Evolutionary conservation across 2,888 invertebrate genomes (phyloP).

Genomic region (Heliconius hortense): DNA sequence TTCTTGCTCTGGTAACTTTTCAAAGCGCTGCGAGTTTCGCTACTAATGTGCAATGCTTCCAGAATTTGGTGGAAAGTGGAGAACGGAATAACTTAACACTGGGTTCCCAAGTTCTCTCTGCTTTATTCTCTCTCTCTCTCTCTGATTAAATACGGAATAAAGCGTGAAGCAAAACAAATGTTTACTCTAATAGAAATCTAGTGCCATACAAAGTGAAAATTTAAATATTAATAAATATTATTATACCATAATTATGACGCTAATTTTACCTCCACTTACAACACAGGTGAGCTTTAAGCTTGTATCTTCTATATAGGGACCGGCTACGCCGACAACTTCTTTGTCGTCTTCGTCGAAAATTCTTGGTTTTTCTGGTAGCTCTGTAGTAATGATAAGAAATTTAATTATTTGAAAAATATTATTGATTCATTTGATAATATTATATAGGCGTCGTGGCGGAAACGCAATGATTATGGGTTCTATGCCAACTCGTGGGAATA

Average conservation of each 20-base stretch:
- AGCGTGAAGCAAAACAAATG: not conserved
- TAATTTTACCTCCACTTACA: conserved; percentile 87
- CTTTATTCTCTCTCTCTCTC: too few relatives aligned
- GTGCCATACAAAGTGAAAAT: not conserved
- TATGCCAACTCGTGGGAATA: too few relatives aligned
- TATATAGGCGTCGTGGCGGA: too few relatives aligned
- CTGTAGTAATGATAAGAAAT: conserved; percentile 74
- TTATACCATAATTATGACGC: conserved; percentile 27
- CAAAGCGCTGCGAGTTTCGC: too few relatives aligned
- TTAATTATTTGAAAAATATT: too few relatives aligned
- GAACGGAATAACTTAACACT: not conserved
- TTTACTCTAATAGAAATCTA: too few relatives aligned
- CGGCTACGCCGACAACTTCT: conserved; percentile 84
- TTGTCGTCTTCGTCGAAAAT: conserved; percentile 87
- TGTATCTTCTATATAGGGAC: conserved; percentile 88
- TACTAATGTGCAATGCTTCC: too few relatives aligned
- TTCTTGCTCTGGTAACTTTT: not conserved
- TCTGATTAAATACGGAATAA: not conserved
- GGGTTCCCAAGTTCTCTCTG: not conserved
- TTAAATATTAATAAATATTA: not conserved
- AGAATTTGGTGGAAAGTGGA: not conserved
- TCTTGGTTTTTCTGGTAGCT: conserved; percentile 87
- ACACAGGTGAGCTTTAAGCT: conserved; percentile 87
- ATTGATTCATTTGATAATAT: too few relatives aligned
- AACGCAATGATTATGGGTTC: too few relatives aligned